Conservation (phyloP, 2,797 vertebrate species). For the Choloepus didactylus region DNA sequence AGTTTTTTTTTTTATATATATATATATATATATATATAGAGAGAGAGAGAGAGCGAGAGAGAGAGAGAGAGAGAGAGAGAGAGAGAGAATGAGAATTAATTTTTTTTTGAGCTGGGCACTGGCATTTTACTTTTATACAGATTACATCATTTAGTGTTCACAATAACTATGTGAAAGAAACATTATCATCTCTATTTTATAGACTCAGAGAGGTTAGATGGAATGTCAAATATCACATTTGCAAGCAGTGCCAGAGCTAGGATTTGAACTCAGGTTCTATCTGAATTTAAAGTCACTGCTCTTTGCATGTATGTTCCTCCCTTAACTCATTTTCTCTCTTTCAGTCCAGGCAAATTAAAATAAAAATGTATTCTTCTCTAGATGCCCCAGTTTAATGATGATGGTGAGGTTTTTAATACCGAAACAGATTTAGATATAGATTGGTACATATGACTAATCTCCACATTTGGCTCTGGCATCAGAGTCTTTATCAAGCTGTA, state of each 20-base stretch:
- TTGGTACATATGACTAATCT: background rate
- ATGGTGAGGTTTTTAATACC: background rate
- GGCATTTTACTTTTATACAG: background rate
- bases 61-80: too few relatives aligned
- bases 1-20: background rate
- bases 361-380: background rate
- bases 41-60: too few relatives aligned
- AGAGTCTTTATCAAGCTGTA: background rate
- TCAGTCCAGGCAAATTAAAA: slow-evolving; percentile 23
- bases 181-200: background rate
- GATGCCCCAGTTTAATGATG: background rate
- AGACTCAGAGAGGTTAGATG: background rate
- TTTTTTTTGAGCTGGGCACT: background rate
- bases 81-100: background rate
- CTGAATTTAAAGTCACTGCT: background rate
- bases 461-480: background rate
- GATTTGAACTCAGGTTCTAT: background rate
- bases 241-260: background rate
- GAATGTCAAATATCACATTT: background rate
- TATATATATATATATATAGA: background rate
- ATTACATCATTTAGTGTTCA: background rate
- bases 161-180: background rate
- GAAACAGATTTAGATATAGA: background rate
- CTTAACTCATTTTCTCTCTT: background rate
- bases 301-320: background rate